Base-by-base conservation (phyloP, 1,140 invertebrate species). In the Danaus plexippus region DNA sequence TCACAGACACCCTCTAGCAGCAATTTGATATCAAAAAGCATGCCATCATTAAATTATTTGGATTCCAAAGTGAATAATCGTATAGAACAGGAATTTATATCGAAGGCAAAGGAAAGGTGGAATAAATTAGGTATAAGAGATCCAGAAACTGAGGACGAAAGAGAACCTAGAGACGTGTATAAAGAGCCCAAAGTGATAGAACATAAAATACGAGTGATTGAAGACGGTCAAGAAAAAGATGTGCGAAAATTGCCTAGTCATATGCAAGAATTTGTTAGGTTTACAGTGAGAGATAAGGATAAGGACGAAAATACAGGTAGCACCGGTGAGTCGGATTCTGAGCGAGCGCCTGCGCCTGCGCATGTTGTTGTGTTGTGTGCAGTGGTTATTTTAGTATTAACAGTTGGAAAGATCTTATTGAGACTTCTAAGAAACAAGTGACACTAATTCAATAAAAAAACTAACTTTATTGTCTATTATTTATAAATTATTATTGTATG, bases 21-120 rank as follows among this genome's bases (percentile, higher is more conserved):
- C 32, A 41, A 64, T 55, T 57, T 55, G n/a, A 67, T 77, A 47
- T 84, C 77, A 6, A 82, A 82, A 73, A 87, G 84, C 60, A 72
- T 80, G 69, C 78, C 63, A 45, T 57, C 64, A 9, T 60, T 87
- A 22, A 74, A 85, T 56, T 54, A 67, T 13, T 69, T 85, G 7
- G 79, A 88, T 2, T 77, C 77, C 53, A 87, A 88, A 63, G 86
- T 89, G 57, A 89, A 87, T 44, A 88, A 88, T 67, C 77, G 70
- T 50, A 90, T 94, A 3, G 91, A 93, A 73, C 89, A 89, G 54
- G 93, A 94, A 67, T 94, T 94, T 66, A 91, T 94, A 68, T 89
- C 89, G 40, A 91, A 89, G 64, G 92, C 93, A 8, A 91, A 89
- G 63, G 85, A 88, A 69, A 71, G 89, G 49, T 88, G 90, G 85